These are phyloP conservation scores for Columbina picui DNA, from an alignment of 2,113 vertebrate species.

Conservation along the genomic window DNA sequence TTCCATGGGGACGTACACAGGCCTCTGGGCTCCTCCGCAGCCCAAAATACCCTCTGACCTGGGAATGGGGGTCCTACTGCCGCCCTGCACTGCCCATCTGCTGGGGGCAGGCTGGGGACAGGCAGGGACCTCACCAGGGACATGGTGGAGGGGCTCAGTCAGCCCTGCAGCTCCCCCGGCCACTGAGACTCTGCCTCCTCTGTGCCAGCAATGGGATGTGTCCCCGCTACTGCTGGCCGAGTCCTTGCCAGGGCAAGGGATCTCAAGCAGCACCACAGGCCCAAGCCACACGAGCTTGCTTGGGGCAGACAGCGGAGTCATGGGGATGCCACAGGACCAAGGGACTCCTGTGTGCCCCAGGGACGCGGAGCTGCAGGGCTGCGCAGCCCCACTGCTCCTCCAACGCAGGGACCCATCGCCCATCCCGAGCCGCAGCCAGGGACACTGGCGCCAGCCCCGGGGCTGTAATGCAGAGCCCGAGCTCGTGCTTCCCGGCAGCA, in stretches of 20 bases:
- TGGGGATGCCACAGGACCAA: not conserved
- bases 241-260: not conserved
- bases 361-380: not conserved
- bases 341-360: accelerated
- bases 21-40: not conserved
- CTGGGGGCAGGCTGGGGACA: not conserved
- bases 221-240: accelerated
- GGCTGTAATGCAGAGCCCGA: not conserved
- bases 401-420: not conserved
- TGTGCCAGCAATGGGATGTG: accelerated
- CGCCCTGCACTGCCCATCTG: not conserved
- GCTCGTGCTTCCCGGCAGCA: not conserved
- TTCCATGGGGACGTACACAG: slow-evolving; percentile 53
- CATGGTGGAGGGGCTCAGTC: accelerated
- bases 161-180: accelerated
- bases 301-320: no score
- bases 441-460: not conserved
- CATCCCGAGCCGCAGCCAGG: accelerated
- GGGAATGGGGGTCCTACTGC: not conserved
- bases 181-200: not conserved
- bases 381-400: not conserved
- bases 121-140: not conserved
- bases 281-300: accelerated
- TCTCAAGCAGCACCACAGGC: not conserved
- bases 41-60: not conserved